Conservation (phyloP, 23 tunicate species). For the Oikopleura albicans region DNA sequence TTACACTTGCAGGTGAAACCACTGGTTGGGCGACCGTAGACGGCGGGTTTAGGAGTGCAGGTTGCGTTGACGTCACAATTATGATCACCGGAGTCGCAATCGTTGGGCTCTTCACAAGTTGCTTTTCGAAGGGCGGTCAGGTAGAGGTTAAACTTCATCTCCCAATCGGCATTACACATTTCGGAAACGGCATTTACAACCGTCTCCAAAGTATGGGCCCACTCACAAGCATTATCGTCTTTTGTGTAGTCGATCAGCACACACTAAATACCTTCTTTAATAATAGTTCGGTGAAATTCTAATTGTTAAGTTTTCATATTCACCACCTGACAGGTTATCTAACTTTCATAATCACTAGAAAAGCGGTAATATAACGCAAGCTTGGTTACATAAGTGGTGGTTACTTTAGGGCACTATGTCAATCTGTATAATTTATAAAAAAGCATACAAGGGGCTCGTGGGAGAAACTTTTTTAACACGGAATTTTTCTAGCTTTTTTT, state of each 20-base stretch:
- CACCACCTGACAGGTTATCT: too few relatives aligned
- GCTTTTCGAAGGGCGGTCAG: slow-evolving; percentile 8
- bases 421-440: too few relatives aligned
- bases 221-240: background rate
- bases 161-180: background rate
- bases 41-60: background rate
- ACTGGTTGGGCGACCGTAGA: background rate
- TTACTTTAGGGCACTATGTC: too few relatives aligned
- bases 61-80: background rate
- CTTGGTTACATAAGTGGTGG: too few relatives aligned
- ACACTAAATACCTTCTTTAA: too few relatives aligned
- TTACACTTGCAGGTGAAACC: slow-evolving; percentile 10
- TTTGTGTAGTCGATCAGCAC: background rate
- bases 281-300: too few relatives aligned
- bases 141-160: background rate
- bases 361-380: too few relatives aligned
- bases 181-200: background rate
- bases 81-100: background rate
- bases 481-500: too few relatives aligned
- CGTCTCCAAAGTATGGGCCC: slow-evolving; percentile 4
- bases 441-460: too few relatives aligned
- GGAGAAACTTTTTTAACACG: too few relatives aligned
- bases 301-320: too few relatives aligned
- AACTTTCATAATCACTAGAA: too few relatives aligned
- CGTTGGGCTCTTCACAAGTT: slow-evolving; percentile 4